phyloP scores from a whole-genome alignment of 2,888 invertebrate species.

The Andrena bucephala region DNA sequence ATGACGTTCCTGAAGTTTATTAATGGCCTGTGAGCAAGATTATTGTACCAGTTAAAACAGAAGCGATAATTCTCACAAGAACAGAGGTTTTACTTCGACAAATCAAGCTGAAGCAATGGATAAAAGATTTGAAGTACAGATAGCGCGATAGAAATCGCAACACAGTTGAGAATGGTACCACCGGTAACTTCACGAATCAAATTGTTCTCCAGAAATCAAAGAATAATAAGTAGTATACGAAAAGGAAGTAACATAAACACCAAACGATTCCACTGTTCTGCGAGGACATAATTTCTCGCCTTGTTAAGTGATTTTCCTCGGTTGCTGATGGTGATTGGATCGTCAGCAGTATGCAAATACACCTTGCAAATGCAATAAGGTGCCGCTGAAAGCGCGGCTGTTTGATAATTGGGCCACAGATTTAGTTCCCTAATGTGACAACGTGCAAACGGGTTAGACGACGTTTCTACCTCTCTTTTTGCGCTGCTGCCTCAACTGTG shows the following conservation, averaged over 20 bases:
- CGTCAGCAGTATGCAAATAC: slow-evolving; percentile 25
- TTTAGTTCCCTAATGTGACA: slow-evolving; percentile 65
- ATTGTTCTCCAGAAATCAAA: neutral
- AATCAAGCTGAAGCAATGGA: neutral
- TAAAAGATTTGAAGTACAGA: neutral
- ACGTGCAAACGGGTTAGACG: slow-evolving; percentile 55
- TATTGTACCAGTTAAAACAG: slow-evolving; percentile 46
- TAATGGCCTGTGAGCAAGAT: slow-evolving; percentile 46
- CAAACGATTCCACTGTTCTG: neutral
- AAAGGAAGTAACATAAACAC: neutral
- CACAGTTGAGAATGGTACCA: neutral
- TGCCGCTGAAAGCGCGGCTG: slow-evolving; percentile 10
- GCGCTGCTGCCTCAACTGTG: neutral
- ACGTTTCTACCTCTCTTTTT: slow-evolving; percentile 6
- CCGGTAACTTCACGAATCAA: neutral
- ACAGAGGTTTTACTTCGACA: slow-evolving; percentile 18
- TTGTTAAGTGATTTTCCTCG: slow-evolving; percentile 35
- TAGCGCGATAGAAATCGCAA: neutral
- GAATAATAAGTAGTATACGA: neutral
- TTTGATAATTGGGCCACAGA: slow-evolving; percentile 63
- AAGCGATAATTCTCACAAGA: slow-evolving; percentile 53
- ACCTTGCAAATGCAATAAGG: slow-evolving; percentile 34
- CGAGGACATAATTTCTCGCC: slow-evolving; percentile 42
- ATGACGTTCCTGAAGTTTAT: slow-evolving; percentile 51
- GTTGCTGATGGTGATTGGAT: slow-evolving; percentile 17